Conservation (phyloP, 2,113 vertebrate genomes). For the Tachysurus fulvidraco region DNA sequence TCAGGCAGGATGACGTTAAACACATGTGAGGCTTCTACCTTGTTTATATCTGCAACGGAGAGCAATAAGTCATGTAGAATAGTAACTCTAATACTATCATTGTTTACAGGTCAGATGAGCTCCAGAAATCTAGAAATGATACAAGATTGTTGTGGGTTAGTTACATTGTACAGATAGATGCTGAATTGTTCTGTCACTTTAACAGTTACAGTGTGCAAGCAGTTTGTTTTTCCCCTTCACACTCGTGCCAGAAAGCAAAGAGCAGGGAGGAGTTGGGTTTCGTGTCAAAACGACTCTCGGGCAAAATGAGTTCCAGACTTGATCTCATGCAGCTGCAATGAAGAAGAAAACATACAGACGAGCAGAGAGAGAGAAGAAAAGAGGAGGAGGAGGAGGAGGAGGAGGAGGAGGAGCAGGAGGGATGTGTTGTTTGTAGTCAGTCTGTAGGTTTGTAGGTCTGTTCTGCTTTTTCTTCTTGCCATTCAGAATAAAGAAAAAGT, state of each 20-base stretch:
- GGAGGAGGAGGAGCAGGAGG: too few species aligned
- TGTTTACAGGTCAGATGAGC: neutral
- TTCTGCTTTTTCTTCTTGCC: constrained; percentile 60
- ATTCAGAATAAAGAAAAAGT: constrained; percentile 7
- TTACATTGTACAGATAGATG: neutral
- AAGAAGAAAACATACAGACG: constrained; percentile 66
- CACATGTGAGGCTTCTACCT: constrained; percentile 75
- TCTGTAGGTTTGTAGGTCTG: constrained; percentile 51
- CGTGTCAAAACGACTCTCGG: constrained; percentile 64
- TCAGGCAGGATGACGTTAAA: constrained; percentile 91
- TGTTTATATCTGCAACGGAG: constrained; percentile 69
- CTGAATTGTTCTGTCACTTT: neutral
- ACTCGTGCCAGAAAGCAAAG: neutral
- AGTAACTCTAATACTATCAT: neutral
- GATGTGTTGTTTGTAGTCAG: constrained; percentile 63
- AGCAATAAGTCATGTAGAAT: neutral
- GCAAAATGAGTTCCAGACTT: constrained; percentile 75
- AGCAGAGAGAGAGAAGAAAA: constrained; percentile 41
- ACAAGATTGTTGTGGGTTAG: neutral
- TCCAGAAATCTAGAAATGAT: neutral
- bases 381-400: constrained; percentile 56
- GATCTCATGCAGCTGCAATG: constrained; percentile 73
- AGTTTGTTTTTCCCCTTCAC: constrained; percentile 50
- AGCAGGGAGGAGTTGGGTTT: constrained; percentile 53
- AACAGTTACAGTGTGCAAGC: neutral